Conservation (phyloP, 2,797 vertebrate species). For the Avahi laniger region DNA sequence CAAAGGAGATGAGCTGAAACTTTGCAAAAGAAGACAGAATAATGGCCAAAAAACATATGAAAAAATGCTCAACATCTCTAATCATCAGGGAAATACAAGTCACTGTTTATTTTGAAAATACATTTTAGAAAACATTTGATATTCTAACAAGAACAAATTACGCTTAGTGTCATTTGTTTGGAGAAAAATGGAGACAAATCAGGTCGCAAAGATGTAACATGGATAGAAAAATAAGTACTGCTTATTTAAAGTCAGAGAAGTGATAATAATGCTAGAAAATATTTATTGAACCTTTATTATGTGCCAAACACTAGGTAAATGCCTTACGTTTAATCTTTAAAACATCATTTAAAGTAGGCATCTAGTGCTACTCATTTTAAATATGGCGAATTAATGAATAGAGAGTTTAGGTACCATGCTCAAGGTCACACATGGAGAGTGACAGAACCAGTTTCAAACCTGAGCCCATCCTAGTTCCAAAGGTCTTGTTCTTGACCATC, state of each 20-base stretch:
- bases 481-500: background rate
- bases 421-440: background rate
- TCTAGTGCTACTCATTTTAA: background rate
- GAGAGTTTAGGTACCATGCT: background rate
- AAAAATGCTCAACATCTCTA: no score
- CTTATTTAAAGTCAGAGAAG: constrained; percentile 42
- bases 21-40: no score
- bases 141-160: background rate
- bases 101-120: no score
- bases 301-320: background rate
- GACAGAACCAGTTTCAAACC: background rate
- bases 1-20: no score
- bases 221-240: background rate
- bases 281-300: background rate
- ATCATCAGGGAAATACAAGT: no score
- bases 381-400: background rate
- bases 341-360: background rate
- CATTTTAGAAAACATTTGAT: constrained; percentile 8
- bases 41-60: no score
- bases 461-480: background rate
- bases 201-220: background rate
- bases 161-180: background rate
- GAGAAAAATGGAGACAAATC: background rate
- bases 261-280: background rate
- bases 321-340: background rate